phyloP scores from a whole-genome alignment of 35 echinoderm and acorn worm species.

The Heliocidaris erythrogramma region DNA sequence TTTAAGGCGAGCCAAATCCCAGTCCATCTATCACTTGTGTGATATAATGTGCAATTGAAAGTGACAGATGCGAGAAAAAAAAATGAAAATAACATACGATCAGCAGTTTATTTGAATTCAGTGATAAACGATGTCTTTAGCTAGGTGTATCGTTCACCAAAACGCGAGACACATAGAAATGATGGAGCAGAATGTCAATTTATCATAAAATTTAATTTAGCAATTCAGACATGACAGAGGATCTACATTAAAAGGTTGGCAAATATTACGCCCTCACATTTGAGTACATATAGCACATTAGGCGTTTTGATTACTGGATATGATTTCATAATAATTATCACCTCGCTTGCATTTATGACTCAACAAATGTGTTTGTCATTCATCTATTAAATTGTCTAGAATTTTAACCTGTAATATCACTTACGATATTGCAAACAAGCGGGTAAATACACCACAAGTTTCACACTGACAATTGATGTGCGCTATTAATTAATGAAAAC shows the following conservation, averaged over 20 bases:
- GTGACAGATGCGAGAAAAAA: neutral
- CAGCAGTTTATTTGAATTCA: neutral
- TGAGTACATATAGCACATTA: neutral
- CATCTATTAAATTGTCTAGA: neutral
- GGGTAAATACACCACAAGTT: neutral
- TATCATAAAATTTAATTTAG: neutral
- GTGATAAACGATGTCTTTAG: neutral
- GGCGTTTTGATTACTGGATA: neutral
- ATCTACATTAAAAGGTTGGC: neutral
- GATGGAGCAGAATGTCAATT: neutral
- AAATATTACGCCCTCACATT: neutral
- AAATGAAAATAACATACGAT: neutral
- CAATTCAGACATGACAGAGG: neutral
- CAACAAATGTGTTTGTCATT: neutral
- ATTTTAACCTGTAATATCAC: neutral
- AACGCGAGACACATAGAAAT: neutral
- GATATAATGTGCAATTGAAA: neutral
- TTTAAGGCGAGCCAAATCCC: neutral
- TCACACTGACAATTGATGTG: too few species aligned
- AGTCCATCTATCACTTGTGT: neutral
- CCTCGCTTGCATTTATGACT: neutral
- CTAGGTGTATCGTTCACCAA: neutral
- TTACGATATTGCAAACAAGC: neutral
- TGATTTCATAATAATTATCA: neutral
- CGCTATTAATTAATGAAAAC: too few species aligned